Conservation (phyloP, 2,113 vertebrate species). For the Trachemys scripta region DNA sequence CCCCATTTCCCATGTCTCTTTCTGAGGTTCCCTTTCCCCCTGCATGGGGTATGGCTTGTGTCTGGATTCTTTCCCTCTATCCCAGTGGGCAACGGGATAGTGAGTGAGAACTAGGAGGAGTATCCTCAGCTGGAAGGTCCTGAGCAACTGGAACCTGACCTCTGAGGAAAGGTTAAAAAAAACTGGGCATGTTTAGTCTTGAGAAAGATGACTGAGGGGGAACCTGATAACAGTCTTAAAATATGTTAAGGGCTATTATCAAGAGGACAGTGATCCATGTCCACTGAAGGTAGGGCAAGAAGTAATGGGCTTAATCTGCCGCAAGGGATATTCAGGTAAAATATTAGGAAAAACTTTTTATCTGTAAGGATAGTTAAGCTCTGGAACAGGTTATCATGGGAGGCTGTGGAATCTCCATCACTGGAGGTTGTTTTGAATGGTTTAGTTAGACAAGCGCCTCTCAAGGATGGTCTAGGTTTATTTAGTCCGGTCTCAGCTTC, state of each 20-base stretch:
- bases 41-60: no score
- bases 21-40: no score
- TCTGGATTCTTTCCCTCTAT: no score
- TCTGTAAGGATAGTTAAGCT: neutral
- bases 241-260: neutral
- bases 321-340: neutral
- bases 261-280: neutral
- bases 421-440: neutral
- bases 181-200: no score
- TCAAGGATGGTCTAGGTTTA: neutral
- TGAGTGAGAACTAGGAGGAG: no score
- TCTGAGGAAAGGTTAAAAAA: neutral
- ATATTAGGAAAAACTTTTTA: neutral
- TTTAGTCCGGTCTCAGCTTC: neutral
- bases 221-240: no score
- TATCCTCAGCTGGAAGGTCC: no score
- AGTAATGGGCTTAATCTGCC: neutral
- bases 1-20: no score
- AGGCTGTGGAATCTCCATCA: neutral
- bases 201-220: no score
- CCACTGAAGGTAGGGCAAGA: neutral
- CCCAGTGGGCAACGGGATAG: no score
- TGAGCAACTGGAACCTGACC: neutral
- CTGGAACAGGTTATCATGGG: no score
- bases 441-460: neutral